phyloP scores from a whole-genome alignment of 2,888 invertebrate species.

The Germaria angustata region DNA sequence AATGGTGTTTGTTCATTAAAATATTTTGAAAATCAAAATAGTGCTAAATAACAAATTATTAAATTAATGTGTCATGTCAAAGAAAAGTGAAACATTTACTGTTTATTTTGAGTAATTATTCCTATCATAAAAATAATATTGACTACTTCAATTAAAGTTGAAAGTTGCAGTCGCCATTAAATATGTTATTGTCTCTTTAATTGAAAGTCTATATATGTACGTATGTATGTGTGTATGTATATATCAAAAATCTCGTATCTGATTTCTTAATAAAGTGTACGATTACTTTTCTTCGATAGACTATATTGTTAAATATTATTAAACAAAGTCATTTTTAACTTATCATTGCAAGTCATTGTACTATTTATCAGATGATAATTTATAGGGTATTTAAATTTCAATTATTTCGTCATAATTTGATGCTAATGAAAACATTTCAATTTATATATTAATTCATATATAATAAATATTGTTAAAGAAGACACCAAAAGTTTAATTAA shows the following conservation, averaged over 20 bases:
- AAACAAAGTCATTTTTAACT: not conserved
- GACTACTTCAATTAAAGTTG: no score
- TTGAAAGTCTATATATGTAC: no score
- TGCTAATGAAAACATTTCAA: not conserved
- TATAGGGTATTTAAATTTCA: not conserved
- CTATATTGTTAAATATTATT: not conserved
- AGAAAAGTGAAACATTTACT: not conserved
- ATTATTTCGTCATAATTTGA: not conserved
- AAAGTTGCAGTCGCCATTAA: no score
- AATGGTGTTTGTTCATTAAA: not conserved
- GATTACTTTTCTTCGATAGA: not conserved
- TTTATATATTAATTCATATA: no score
- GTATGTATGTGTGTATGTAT: no score
- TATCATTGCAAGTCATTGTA: conserved; percentile 18
- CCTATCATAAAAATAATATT: no score
- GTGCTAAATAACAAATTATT: no score
- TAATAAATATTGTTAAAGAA: no score
- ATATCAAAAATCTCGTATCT: not conserved
- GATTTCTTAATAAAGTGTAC: not conserved
- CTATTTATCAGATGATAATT: not conserved
- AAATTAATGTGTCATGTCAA: not conserved
- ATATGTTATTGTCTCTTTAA: no score
- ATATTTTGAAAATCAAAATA: no score
- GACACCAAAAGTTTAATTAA: no score
- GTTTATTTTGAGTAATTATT: not conserved